Conservation (phyloP, 2,888 invertebrate genomes). For the Acanthosepion esculentum region DNA sequence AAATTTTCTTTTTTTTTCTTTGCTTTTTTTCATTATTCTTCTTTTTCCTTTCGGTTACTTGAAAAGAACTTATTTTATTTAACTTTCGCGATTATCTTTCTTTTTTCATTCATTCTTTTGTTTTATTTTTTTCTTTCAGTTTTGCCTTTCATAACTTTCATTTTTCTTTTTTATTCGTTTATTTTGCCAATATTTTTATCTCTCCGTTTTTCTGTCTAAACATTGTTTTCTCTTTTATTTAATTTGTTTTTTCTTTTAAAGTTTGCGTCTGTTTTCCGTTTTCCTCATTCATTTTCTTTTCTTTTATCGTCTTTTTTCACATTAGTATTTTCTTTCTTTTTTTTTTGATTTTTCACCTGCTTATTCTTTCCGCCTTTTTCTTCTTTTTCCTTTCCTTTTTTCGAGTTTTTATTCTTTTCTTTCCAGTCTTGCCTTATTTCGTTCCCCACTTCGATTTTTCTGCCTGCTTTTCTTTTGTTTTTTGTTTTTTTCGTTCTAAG, state of each 20-base stretch:
- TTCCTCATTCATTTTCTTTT: not conserved
- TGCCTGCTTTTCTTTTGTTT: not conserved
- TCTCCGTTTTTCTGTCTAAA: not conserved
- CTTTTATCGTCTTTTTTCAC: not conserved
- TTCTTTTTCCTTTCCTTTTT: not conserved
- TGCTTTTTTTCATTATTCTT: too few relatives aligned
- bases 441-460: fast-evolving
- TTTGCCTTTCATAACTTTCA: too few relatives aligned
- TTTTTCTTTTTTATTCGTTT: too few relatives aligned
- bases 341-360: not conserved
- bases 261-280: too few relatives aligned
- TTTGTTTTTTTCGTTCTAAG: not conserved
- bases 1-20: too few relatives aligned
- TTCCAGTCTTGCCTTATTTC: not conserved
- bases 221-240: not conserved
- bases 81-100: too few relatives aligned
- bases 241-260: not conserved
- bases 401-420: not conserved
- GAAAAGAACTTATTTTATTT: not conserved
- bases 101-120: too few relatives aligned
- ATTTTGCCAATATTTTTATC: too few relatives aligned
- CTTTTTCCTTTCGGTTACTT: too few relatives aligned
- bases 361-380: not conserved
- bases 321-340: not conserved
- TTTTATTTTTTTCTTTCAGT: too few relatives aligned